Conservation (phyloP, 1,140 invertebrate genomes). For the Nomia melanderi region DNA sequence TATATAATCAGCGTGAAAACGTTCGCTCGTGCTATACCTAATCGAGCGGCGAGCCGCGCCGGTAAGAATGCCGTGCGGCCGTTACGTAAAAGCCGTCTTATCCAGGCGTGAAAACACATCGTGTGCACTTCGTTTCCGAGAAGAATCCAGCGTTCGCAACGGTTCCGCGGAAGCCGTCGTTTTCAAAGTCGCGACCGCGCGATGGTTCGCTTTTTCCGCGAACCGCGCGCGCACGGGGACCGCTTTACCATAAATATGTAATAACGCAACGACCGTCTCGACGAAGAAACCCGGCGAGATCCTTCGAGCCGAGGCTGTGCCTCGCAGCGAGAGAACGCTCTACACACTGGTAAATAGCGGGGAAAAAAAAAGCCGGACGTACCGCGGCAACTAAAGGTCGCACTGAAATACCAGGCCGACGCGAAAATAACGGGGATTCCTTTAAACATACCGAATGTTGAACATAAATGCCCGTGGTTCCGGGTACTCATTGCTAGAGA, state of each 20-base stretch:
- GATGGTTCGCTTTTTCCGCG: slow-evolving; percentile 49
- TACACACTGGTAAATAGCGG: neutral
- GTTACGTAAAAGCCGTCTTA: slow-evolving; percentile 57
- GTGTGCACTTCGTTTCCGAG: slow-evolving; percentile 51
- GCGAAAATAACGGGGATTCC: slow-evolving; percentile 29
- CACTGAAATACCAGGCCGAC: slow-evolving; percentile 3
- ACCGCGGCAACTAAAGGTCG: slow-evolving; percentile 34
- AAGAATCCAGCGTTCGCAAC: slow-evolving; percentile 26
- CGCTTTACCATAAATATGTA: slow-evolving; percentile 50
- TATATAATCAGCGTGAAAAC: slow-evolving; percentile 20
- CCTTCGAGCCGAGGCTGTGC: slow-evolving; percentile 14
- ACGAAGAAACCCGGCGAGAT: neutral
- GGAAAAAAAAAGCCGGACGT: slow-evolving; percentile 1
- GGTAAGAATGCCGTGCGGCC: slow-evolving; percentile 55
- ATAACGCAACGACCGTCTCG: neutral
- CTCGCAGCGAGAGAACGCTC: slow-evolving; percentile 10
- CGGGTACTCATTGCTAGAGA: neutral
- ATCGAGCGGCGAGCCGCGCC: slow-evolving; percentile 9
- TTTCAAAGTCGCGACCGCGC: slow-evolving; percentile 41
- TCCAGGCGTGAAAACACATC: slow-evolving; percentile 68
- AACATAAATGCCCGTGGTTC: slow-evolving; percentile 9
- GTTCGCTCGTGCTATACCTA: slow-evolving; percentile 2
- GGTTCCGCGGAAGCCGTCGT: slow-evolving; percentile 32
- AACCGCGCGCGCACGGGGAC: slow-evolving; percentile 3
- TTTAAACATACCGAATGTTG: slow-evolving; percentile 26